Evolutionary conservation across 2,797 vertebrate genomes (phyloP), one percentile per base, ranked within the genome.

Genomic region (Myotis vivesi): DNA sequence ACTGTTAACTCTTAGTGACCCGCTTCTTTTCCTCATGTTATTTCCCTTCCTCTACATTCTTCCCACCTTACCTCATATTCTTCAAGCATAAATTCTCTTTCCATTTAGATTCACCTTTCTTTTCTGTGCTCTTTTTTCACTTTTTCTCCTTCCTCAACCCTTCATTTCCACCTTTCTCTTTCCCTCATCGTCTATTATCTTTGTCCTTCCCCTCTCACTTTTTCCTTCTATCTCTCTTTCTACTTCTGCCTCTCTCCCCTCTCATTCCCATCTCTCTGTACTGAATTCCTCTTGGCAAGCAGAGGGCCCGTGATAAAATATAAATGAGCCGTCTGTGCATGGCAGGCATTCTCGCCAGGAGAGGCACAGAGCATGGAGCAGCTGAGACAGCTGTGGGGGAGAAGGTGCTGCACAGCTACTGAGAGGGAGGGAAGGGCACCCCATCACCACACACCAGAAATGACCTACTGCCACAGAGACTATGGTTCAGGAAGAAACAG

Each of bases 311-410:
- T 88, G 87, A 96, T 97, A 94, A 97, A 98, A 97, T 95, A 98
- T 97, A 97, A 97, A 98, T 97, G 92, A 98, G 92, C 95, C 94
- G 95, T 97, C 98, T 97, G 96, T 94, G 92, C 94, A 79, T 9
- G 4, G 96, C 94, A 94, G 93, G 89, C 96, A 30, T 51, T 91
- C 97, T 92, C 4, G 0, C 95, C 75, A 89, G 93, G 93, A 96
- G 77, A 95, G 77, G 82, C 95, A 87, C 89, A 94, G 94, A 80
- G 51, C n/a, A 12, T 2, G 55, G 75, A 72, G 91, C 87, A 55
- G 94, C 76, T 1, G 15, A 89, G 94, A 46, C 94, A 94, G 87
- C 96, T 81, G 93, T 30, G 77, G 76, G 90, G 62, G 72, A 92
- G 88, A 94, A 93, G 95, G 92, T 85, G 86, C 79, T 87, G 33